Evolutionary conservation across 2,888 invertebrate species (phyloP).

Genomic region (Parnassius apollo): DNA sequence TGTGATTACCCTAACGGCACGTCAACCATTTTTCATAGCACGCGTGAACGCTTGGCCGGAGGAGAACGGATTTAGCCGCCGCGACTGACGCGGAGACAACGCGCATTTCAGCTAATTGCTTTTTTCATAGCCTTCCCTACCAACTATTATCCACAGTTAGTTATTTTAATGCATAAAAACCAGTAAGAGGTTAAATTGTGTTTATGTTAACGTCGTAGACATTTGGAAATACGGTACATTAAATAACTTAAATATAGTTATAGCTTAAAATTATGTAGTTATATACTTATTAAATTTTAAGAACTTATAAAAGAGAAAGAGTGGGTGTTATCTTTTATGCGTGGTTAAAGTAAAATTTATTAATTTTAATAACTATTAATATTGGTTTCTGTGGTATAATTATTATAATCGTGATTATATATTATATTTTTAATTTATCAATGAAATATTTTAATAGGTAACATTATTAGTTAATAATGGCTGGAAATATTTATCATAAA

Average conservation of each 20-base stretch:
- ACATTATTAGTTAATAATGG: no score
- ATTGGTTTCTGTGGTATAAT: not conserved
- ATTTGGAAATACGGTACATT: no score
- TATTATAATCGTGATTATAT: not conserved
- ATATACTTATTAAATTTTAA: no score
- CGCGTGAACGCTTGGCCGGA: conserved; percentile 69
- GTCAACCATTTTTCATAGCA: conserved; percentile 71
- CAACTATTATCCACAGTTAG: conserved; percentile 22
- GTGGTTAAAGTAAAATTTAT: no score
- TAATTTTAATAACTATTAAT: not conserved
- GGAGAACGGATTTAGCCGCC: conserved; percentile 55
- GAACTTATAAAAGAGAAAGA: no score
- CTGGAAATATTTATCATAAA: no score
- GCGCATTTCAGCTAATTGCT: conserved; percentile 74
- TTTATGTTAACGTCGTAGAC: not conserved
- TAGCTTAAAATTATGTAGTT: no score
- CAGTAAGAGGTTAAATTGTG: conserved; percentile 3
- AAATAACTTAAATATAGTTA: no score
- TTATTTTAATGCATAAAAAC: conserved; percentile 22
- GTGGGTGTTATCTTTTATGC: no score
- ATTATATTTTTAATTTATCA: no score
- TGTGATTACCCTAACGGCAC: conserved; percentile 37
- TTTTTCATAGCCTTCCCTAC: conserved; percentile 50
- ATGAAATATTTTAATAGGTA: no score
- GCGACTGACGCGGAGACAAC: conserved; percentile 28